A percentile compares a stretch with the other conserved stretches of the same genome.
Conservation (phyloP, 2,888 invertebrate genomes). For the Melanotus villosus region DNA sequence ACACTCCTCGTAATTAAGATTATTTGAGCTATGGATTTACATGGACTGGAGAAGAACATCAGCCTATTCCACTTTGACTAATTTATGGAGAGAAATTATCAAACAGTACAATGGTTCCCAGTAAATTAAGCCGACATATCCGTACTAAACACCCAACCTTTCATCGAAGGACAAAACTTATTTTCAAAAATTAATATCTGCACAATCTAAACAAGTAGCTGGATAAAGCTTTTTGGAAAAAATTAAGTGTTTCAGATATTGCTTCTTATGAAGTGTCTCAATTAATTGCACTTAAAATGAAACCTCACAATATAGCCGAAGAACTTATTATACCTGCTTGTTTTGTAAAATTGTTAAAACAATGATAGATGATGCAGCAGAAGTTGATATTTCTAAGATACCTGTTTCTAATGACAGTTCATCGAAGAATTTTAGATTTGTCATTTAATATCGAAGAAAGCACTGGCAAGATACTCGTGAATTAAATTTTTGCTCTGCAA, state of each 20-base stretch:
- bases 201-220: neutral
- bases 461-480: slow-evolving; percentile 36
- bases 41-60: too few relatives aligned
- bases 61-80: too few relatives aligned
- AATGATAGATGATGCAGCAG: slow-evolving; percentile 18
- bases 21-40: too few relatives aligned
- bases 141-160: slow-evolving; percentile 38
- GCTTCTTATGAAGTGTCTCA: slow-evolving; percentile 44
- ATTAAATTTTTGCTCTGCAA: slow-evolving; percentile 48
- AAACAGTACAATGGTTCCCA: slow-evolving; percentile 46
- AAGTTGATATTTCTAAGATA: slow-evolving; percentile 10
- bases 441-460: slow-evolving; percentile 43
- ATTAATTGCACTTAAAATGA: slow-evolving; percentile 39
- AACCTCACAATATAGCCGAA: slow-evolving; percentile 38
- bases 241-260: slow-evolving; percentile 37
- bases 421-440: slow-evolving; percentile 36
- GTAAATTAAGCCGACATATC: slow-evolving; percentile 43
- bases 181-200: too few relatives aligned
- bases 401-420: slow-evolving; percentile 10
- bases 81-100: slow-evolving; percentile 17
- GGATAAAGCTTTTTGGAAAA: slow-evolving; percentile 43
- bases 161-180: slow-evolving; percentile 33
- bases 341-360: slow-evolving; percentile 10
- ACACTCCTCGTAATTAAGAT: too few relatives aligned
- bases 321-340: slow-evolving; percentile 37